Percentiles rank a stretch among this genome's conserved stretches.
Evolutionary conservation across 2,113 vertebrate species (phyloP).

Genomic region (Sialia sialis): DNA sequence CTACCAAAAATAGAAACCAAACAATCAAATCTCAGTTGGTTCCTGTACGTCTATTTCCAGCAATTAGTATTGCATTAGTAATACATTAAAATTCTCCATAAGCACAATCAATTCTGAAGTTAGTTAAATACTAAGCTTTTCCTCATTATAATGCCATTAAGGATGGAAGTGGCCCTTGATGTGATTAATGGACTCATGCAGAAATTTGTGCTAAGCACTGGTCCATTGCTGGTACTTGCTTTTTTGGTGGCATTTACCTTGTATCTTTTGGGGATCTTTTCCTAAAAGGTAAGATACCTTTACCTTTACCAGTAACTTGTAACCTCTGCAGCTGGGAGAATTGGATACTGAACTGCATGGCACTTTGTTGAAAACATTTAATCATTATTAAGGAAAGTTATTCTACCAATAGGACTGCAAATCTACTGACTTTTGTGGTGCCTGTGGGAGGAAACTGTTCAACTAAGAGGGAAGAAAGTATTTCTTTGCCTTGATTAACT

Average conservation of each 20-base stretch:
- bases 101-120: conserved; percentile 13
- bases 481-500: background rate
- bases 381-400: background rate
- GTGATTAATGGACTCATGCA: conserved; percentile 30
- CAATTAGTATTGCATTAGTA: conserved; percentile 3
- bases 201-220: background rate
- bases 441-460: background rate
- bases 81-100: conserved; percentile 26
- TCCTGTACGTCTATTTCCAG: conserved; percentile 3
- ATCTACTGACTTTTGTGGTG: background rate
- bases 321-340: background rate
- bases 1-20: background rate
- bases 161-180: background rate
- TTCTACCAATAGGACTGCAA: background rate
- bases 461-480: background rate
- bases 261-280: background rate
- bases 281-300: background rate
- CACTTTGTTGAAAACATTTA: background rate
- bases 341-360: background rate
- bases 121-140: conserved; percentile 37
- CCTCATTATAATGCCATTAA: conserved; percentile 60
- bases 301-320: background rate
- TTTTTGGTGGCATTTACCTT: background rate
- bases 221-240: background rate
- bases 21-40: conserved; percentile 16